These are phyloP conservation scores for Picathartes gymnocephalus DNA, from an alignment of 2,113 vertebrate species.

Conservation along the genomic window DNA sequence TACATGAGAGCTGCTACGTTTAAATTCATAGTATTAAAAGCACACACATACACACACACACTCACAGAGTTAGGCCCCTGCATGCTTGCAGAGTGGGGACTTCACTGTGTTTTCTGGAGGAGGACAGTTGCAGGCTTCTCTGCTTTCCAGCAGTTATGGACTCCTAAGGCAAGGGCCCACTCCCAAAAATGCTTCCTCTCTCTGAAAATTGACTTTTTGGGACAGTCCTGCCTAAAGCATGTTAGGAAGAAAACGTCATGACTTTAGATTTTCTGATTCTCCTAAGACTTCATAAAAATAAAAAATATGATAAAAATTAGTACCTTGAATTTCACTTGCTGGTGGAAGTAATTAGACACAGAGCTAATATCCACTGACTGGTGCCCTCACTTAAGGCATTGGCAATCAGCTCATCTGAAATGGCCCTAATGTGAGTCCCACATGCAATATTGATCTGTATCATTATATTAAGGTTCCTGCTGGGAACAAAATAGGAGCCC, in stretches of 20 bases:
- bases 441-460: not conserved
- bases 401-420: not conserved
- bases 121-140: not conserved
- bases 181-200: not conserved
- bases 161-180: not conserved
- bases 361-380: not conserved
- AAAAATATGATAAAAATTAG: not conserved
- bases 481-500: not conserved
- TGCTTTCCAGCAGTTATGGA: not conserved
- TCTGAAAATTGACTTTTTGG: not conserved
- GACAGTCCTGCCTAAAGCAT: not conserved
- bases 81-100: not conserved
- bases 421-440: not conserved
- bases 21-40: not conserved
- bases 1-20: not conserved
- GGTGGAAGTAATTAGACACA: not conserved
- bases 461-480: not conserved
- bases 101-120: not conserved
- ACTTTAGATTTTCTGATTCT: not conserved
- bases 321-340: not conserved
- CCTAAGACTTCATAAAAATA: not conserved
- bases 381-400: not conserved
- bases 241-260: not conserved
- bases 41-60: rapidly evolving
- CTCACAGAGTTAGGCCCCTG: not conserved